Evolutionary conservation across 2,797 vertebrate genomes (phyloP).

Genomic region (Alectoris magna): DNA sequence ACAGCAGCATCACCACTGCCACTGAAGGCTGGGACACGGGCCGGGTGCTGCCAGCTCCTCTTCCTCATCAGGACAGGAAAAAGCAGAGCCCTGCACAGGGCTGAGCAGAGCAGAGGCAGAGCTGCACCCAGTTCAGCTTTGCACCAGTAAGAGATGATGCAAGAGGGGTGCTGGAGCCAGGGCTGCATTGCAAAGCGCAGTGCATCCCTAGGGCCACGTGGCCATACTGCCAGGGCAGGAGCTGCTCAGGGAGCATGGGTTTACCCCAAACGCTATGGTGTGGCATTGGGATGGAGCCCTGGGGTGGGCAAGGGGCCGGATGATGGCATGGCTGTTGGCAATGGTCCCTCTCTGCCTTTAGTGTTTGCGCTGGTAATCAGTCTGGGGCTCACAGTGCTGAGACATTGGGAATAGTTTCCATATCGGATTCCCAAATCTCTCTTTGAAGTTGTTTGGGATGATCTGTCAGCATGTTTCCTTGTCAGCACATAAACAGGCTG

Average conservation of each 20-base stretch:
- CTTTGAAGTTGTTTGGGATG: slow-evolving; percentile 77
- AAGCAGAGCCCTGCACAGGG: background rate
- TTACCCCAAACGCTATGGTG: background rate
- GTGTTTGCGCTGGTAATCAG: background rate
- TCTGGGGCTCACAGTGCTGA: background rate
- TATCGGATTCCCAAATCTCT: slow-evolving; percentile 29
- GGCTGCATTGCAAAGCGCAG: background rate
- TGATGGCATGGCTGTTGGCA: background rate
- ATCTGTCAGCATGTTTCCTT: slow-evolving; percentile 70
- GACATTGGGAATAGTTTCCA: slow-evolving; percentile 49
- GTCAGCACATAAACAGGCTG: slow-evolving; percentile 64
- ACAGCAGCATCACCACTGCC: background rate
- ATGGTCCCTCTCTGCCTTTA: background rate
- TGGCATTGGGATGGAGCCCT: too few species aligned
- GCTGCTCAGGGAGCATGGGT: background rate
- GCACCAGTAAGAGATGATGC: background rate
- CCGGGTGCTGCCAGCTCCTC: background rate
- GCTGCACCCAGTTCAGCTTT: background rate
- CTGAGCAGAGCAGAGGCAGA: background rate
- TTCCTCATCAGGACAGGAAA: background rate
- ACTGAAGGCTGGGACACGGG: background rate
- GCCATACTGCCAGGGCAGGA: background rate
- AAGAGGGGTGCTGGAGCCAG: background rate
- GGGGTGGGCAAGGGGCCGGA: background rate
- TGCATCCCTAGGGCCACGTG: background rate